A percentile compares a stretch with the other conserved stretches of the same genome.
These are phyloP conservation scores for Amphiura filiformis DNA, from an alignment of 35 echinoderm and acorn worm genomes.

Conservation along the genomic window DNA sequence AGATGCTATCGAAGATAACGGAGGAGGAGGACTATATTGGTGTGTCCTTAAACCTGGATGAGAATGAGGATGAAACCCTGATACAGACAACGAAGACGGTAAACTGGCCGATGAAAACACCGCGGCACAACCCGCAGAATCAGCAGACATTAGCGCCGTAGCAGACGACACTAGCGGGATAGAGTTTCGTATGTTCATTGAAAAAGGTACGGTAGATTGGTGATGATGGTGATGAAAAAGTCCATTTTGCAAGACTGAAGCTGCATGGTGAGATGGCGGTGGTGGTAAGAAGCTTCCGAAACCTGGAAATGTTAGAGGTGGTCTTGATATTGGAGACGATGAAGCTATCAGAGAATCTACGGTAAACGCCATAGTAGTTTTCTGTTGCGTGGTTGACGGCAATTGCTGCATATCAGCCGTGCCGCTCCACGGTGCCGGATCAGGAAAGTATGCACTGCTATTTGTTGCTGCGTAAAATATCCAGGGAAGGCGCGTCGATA, in stretches of 20 bases:
- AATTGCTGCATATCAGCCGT: neutral
- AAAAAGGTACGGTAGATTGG: neutral
- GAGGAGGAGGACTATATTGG: neutral
- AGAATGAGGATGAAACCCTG: neutral
- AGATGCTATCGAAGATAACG: neutral
- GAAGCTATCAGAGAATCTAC: slow-evolving; percentile 33
- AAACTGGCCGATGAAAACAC: neutral
- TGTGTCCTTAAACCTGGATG: neutral
- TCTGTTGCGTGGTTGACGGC: neutral
- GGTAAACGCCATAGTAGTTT: slow-evolving; percentile 31
- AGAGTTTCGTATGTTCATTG: slow-evolving; percentile 2
- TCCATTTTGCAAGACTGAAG: slow-evolving; percentile 24
- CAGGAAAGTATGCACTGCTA: too few species aligned
- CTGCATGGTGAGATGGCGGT: slow-evolving; percentile 4
- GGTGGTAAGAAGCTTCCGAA: slow-evolving; percentile 27
- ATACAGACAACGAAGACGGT: neutral
- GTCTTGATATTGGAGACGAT: slow-evolving; percentile 8
- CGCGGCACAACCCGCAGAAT: neutral
- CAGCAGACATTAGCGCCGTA: neutral
- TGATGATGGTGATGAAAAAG: slow-evolving; percentile 35
- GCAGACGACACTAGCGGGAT: slow-evolving; percentile 10
- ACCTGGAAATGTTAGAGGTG: slow-evolving; percentile 12
- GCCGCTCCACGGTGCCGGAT: neutral
- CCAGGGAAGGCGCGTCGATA: too few species aligned
- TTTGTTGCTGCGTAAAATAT: too few species aligned